phyloP scores from a whole-genome alignment of 92 coral and sea anemone genomes.

The Muricea muricata region DNA sequence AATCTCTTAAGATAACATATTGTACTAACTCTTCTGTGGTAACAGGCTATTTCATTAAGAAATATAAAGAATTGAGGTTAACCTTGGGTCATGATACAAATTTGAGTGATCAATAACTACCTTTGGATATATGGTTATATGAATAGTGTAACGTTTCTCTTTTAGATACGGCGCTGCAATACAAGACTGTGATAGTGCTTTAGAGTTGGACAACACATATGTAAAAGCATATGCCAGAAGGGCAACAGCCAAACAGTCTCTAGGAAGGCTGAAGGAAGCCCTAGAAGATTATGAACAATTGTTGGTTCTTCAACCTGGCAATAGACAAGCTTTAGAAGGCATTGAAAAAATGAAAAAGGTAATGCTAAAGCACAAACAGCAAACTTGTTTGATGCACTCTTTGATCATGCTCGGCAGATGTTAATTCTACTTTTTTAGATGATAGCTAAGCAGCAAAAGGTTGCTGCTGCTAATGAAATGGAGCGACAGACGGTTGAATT shows the following conservation, averaged over 20 bases:
- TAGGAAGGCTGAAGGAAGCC: conserved; percentile 69
- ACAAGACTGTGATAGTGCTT: conserved; percentile 84
- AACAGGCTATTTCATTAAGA: too few species aligned
- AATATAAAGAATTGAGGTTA: too few species aligned
- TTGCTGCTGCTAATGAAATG: background rate
- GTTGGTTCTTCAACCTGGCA: conserved; percentile 80
- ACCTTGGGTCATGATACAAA: background rate
- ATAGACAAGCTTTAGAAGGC: conserved; percentile 87
- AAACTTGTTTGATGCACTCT: too few species aligned
- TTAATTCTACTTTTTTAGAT: too few species aligned
- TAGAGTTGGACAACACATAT: conserved; percentile 79
- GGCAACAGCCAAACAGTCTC: conserved; percentile 70
- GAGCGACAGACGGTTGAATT: background rate
- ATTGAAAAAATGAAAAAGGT: conserved; percentile 74
- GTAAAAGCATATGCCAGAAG: conserved; percentile 89
- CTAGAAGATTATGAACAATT: conserved; percentile 46
- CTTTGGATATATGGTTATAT: background rate
- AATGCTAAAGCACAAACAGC: too few species aligned
- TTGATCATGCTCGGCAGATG: too few species aligned
- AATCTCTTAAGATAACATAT: too few species aligned
- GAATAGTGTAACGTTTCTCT: background rate
- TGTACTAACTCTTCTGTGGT: too few species aligned
- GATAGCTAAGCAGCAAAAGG: background rate
- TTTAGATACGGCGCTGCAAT: conserved; percentile 91
- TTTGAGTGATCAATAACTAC: background rate